Evolutionary conservation across 1,140 invertebrate species (phyloP).

Genomic region (Tetramorium parvispinum): DNA sequence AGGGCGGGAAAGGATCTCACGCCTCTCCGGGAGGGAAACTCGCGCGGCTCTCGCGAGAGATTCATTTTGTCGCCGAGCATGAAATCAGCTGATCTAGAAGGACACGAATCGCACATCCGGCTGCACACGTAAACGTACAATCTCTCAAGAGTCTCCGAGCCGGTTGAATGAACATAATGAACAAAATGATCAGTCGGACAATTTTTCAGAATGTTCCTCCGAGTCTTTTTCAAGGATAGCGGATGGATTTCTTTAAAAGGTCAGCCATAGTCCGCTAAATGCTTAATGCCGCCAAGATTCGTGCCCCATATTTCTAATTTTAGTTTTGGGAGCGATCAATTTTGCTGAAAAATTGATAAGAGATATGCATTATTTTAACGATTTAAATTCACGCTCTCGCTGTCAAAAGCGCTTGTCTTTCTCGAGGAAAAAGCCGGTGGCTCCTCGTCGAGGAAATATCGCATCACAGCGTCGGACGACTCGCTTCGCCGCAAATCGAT

Average conservation of each 20-base stretch:
- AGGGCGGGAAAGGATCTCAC: conserved; percentile 11
- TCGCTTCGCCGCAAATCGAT: neutral
- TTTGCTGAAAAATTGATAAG: neutral
- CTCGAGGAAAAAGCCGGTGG: neutral
- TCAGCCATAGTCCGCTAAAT: neutral
- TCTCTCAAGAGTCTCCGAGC: neutral
- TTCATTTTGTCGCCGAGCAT: neutral
- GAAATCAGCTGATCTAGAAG: neutral
- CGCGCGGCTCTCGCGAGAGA: neutral
- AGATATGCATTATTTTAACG: neutral
- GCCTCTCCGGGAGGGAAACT: neutral
- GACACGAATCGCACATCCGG: neutral
- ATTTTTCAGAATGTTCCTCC: neutral
- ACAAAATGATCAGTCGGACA: neutral
- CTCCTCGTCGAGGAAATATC: neutral
- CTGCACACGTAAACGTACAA: neutral
- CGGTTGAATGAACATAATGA: neutral
- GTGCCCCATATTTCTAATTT: neutral
- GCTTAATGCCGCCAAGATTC: neutral
- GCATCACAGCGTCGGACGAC: neutral
- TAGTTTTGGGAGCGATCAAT: neutral
- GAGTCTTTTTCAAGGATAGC: neutral
- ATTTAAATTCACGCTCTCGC: neutral
- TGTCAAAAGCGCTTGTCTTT: neutral
- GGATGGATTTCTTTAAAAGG: neutral